Base-by-base conservation (phyloP, 2,888 invertebrate species). In the Xanthorhoe designata region DNA sequence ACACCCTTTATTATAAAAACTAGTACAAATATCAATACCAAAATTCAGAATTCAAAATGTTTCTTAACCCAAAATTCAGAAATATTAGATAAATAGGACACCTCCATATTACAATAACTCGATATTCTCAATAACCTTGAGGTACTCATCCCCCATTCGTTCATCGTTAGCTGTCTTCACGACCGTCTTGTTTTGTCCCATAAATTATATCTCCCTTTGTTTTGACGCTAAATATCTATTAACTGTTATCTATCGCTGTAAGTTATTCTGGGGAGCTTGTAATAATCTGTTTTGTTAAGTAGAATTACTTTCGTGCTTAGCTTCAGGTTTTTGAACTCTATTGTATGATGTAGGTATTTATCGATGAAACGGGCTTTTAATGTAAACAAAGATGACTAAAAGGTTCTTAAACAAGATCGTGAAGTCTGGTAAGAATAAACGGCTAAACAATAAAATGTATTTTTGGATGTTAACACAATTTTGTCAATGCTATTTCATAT, bases 121-220 rank as follows among this genome's bases (percentile, higher is more conserved):
- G 38, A 13, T 42, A 38, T 10, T 42, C 38, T 42, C 13, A n/a
- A 32, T 69, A 61, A 70, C 71, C 63, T 17, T 57, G 70, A 75
- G 75, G 78, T 76, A 77, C 13, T 13, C 38, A 13, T 8, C 9
- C 35, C 35, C 38, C 38, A 42, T 42, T 42, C 38, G 38, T 42
- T 42, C 13, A 5, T 13, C 38, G 38, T 13, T 42, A 42, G 38
- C 38, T 42, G 38, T 42, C 76, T 61, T 66, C 55, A 61, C 53
- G 58, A 71, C 62, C 65, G 65, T 63, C 66, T 76, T 78, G 78
- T 81, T 80, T 78, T 72, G 76, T 73, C 64, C 65, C 38, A 68
- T 70, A 70, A 69, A 71, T 70, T 64, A 70, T 69, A 17, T 52
- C 24, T 65, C 65, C 66, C 64, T 63, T 69, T 72, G 70, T 72